Evolutionary conservation across 2,888 invertebrate species (phyloP).

Genomic region (Hesperia comma): DNA sequence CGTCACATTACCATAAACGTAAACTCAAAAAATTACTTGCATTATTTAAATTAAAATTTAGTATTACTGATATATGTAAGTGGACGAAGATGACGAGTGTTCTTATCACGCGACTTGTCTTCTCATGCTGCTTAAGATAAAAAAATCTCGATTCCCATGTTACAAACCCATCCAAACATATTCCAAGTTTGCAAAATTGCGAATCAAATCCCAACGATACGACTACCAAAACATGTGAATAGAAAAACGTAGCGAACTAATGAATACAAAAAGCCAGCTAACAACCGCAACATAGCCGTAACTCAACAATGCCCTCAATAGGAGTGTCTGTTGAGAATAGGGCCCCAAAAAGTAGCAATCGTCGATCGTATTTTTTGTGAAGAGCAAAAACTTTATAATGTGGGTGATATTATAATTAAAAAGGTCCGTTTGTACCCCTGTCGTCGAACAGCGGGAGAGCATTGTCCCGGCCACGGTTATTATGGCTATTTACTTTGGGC

Average conservation of each 20-base stretch:
- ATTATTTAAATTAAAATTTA: too few species aligned
- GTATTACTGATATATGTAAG: too few species aligned
- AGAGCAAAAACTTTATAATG: slow-evolving; percentile 72
- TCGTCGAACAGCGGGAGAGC: slow-evolving; percentile 69
- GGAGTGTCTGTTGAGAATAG: slow-evolving; percentile 31
- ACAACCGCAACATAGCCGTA: slow-evolving; percentile 32
- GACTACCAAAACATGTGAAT: background rate
- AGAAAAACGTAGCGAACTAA: slow-evolving; percentile 7
- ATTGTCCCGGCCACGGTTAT: slow-evolving; percentile 76
- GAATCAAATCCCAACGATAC: background rate
- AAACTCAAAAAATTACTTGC: too few species aligned
- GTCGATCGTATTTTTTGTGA: slow-evolving; percentile 33
- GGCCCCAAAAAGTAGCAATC: slow-evolving; percentile 38
- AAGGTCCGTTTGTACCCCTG: slow-evolving; percentile 71
- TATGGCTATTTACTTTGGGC: slow-evolving; percentile 80
- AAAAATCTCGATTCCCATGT: too few species aligned
- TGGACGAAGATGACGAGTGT: too few species aligned
- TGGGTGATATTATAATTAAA: slow-evolving; percentile 83
- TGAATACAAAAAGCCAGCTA: slow-evolving; percentile 22
- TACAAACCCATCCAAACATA: too few species aligned
- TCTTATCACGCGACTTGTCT: too few species aligned
- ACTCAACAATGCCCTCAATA: slow-evolving; percentile 33
- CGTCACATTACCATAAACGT: too few species aligned
- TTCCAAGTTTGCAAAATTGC: background rate
- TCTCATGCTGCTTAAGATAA: too few species aligned